phyloP scores from a whole-genome alignment of 2,113 vertebrate genomes.

The Emydura subglobosa region DNA sequence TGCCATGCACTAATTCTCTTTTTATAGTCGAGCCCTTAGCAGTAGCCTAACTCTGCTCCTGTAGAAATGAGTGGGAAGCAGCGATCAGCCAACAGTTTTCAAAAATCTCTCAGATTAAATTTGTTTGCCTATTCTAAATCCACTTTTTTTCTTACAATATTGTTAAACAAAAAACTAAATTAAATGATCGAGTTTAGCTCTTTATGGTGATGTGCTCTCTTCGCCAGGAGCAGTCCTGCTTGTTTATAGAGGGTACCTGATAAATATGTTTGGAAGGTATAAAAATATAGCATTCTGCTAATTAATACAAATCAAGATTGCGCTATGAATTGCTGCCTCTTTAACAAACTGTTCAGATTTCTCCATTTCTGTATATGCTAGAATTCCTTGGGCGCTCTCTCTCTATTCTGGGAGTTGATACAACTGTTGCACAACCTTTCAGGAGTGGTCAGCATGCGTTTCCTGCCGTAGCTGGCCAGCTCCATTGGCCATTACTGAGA shows the following conservation, averaged over 20 bases:
- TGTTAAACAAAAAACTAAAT: neutral
- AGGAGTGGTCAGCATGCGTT: neutral
- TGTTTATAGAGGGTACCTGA: neutral
- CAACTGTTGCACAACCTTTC: fast-evolving
- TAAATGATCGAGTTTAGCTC: neutral
- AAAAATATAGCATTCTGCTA: neutral
- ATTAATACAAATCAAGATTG: neutral
- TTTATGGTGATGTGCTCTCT: neutral
- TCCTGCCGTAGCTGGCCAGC: neutral
- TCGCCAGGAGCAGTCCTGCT: neutral
- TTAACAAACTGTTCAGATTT: neutral
- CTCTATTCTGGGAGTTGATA: neutral
- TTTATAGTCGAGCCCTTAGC: neutral
- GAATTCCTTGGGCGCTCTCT: neutral
- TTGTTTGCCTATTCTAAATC: neutral
- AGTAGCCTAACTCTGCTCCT: neutral
- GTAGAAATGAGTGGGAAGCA: neutral
- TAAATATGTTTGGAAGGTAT: neutral
- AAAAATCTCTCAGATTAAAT: neutral
- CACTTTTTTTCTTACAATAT: neutral
- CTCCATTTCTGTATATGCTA: neutral
- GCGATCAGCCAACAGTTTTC: neutral
- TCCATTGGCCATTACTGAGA: neutral
- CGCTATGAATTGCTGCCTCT: neutral
- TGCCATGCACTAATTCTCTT: no score